These are phyloP conservation scores for Pseudochromis fuscus DNA, from an alignment of 2,797 vertebrate genomes.

Conservation along the genomic window DNA sequence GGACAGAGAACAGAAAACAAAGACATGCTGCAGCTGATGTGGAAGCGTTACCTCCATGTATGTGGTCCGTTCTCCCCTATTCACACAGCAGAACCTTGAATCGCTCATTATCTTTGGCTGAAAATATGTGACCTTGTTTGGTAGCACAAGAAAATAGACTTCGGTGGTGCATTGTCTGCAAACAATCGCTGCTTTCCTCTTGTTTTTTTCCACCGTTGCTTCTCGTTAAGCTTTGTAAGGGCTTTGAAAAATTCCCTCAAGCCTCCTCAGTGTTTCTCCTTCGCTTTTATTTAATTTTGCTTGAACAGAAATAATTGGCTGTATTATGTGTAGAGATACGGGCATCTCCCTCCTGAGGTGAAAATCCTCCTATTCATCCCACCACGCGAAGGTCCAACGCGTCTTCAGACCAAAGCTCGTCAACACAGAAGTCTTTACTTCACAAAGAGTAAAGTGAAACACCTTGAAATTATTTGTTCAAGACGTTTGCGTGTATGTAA, in stretches of 20 bases:
- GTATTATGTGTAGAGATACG: conserved; percentile 68
- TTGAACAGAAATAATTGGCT: conserved; percentile 78
- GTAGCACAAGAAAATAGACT: conserved; percentile 60
- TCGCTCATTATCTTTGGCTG: conserved; percentile 67
- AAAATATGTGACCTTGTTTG: conserved; percentile 72
- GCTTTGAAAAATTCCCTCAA: conserved; percentile 70
- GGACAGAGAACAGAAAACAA: conserved; percentile 47
- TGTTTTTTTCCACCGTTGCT: conserved; percentile 55
- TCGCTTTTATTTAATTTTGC: conserved; percentile 52
- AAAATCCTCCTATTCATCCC: conserved; percentile 50
- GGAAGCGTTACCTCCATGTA: conserved; percentile 33
- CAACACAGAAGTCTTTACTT: conserved; percentile 52
- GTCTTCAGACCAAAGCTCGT: conserved; percentile 55
- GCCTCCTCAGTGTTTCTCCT: conserved; percentile 51
- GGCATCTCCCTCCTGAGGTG: conserved; percentile 53
- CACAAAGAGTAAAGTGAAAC: conserved; percentile 2
- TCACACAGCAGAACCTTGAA: conserved; percentile 28
- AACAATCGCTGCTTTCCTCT: conserved; percentile 63
- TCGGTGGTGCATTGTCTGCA: conserved; percentile 59
- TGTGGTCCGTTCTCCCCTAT: conserved; percentile 53
- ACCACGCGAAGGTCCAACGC: conserved; percentile 62
- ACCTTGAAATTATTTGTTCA: too few species aligned
- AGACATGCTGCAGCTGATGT: conserved; percentile 43
- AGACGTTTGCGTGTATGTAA: conserved; percentile 17
- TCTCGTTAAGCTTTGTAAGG: conserved; percentile 65